Evolutionary conservation across 2,113 vertebrate genomes (phyloP).

Genomic region (Eonycteris spelaea): DNA sequence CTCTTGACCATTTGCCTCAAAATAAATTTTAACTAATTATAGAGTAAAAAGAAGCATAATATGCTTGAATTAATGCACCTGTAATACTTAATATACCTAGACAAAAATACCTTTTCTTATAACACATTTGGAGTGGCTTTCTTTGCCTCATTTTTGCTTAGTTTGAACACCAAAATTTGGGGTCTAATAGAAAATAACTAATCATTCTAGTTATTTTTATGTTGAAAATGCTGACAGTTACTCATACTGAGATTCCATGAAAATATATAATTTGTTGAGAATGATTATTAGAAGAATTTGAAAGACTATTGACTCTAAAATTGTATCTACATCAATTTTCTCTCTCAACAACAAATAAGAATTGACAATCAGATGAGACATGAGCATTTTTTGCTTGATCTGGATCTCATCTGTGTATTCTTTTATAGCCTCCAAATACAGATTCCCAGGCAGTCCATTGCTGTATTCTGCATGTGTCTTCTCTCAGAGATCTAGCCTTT

Average conservation of each 20-base stretch:
- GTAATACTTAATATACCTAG: not conserved
- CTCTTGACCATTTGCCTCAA: not conserved
- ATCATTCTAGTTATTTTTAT: conserved; percentile 3
- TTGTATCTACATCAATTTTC: not conserved
- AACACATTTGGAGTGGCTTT: not conserved
- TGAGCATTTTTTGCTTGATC: not conserved
- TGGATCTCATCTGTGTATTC: no score
- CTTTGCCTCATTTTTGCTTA: conserved; percentile 31
- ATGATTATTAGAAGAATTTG: not conserved
- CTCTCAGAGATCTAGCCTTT: not conserved
- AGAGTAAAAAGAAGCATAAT: not conserved
- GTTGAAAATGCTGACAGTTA: not conserved
- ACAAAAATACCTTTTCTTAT: not conserved
- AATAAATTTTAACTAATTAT: conserved; percentile 23
- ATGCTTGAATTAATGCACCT: not conserved
- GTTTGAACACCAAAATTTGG: conserved; percentile 13
- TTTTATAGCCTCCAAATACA: not conserved
- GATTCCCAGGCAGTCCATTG: not conserved
- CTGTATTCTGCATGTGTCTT: not conserved
- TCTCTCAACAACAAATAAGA: not conserved
- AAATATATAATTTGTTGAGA: not conserved
- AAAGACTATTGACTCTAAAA: not conserved
- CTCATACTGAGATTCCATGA: not conserved
- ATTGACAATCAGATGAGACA: not conserved
- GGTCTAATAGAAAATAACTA: not conserved